A percentile compares a stretch with the other conserved stretches of the same genome.
These are phyloP conservation scores for Bradysia coprophila DNA, from an alignment of 1,140 invertebrate genomes.

Conservation along the genomic window DNA sequence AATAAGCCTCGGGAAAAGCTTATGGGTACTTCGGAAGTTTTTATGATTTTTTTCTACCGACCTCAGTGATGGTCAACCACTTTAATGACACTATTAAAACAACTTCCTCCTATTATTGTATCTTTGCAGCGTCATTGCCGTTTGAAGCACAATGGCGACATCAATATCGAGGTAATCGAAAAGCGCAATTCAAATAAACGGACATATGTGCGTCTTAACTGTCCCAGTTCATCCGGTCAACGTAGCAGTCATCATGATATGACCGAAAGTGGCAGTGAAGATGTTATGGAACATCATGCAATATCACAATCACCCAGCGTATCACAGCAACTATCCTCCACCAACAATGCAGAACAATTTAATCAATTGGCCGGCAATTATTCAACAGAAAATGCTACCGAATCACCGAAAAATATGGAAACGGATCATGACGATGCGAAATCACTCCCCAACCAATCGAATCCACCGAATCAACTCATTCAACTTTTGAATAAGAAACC, in stretches of 20 bases:
- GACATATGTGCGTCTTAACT: constrained; percentile 21
- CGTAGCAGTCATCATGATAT: constrained; percentile 44
- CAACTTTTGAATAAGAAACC: constrained; percentile 24
- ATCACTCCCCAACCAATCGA: too few relatives aligned
- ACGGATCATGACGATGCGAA: background rate
- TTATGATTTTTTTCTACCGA: too few relatives aligned
- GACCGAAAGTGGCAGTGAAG: constrained; percentile 51
- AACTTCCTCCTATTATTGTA: too few relatives aligned
- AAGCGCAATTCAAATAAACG: constrained; percentile 22
- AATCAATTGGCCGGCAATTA: background rate
- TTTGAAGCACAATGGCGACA: constrained; percentile 48
- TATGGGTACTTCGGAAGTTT: too few relatives aligned
- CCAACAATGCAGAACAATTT: background rate
- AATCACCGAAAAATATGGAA: background rate
- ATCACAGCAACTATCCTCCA: background rate
- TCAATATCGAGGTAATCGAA: constrained; percentile 38
- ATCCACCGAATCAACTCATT: constrained; percentile 18
- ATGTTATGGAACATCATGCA: constrained; percentile 25
- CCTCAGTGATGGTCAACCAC: too few relatives aligned
- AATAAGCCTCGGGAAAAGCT: too few relatives aligned
- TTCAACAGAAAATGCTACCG: background rate
- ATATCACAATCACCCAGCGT: constrained; percentile 9
- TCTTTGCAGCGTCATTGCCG: constrained; percentile 48
- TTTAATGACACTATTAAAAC: too few relatives aligned
- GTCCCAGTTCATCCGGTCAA: constrained; percentile 50